Percentiles rank a stretch among this genome's conserved stretches.
Conservation (phyloP, 2,888 invertebrate species). For the Tetranychus piercei region DNA sequence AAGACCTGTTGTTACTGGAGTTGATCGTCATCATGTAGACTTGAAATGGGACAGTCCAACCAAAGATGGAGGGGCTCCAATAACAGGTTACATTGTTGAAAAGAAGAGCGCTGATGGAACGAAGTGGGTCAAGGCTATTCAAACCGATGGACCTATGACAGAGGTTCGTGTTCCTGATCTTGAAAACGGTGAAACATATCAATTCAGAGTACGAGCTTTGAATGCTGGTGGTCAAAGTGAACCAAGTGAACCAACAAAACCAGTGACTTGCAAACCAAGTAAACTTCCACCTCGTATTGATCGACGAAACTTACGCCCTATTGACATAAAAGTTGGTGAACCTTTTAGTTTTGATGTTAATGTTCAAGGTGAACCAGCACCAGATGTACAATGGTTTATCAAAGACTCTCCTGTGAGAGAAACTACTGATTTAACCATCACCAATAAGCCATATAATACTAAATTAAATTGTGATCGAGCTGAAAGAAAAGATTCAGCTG, state of each 20-base stretch:
- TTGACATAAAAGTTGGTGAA: slow-evolving; percentile 78
- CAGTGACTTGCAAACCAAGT: slow-evolving; percentile 62
- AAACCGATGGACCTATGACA: slow-evolving; percentile 47
- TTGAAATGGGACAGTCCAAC: slow-evolving; percentile 81
- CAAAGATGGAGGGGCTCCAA: slow-evolving; percentile 79
- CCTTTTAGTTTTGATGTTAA: slow-evolving; percentile 74
- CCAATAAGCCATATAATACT: slow-evolving; percentile 36
- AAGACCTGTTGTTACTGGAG: slow-evolving; percentile 43
- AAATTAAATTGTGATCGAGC: slow-evolving; percentile 29
- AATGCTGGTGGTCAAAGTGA: slow-evolving; percentile 82
- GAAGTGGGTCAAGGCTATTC: slow-evolving; percentile 72
- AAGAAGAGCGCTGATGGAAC: slow-evolving; percentile 80
- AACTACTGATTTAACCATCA: slow-evolving; percentile 25
- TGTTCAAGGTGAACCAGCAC: slow-evolving; percentile 79
- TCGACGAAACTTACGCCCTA: slow-evolving; percentile 58
- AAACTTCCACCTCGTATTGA: slow-evolving; percentile 35
- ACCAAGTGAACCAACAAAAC: slow-evolving; percentile 66
- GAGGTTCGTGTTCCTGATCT: slow-evolving; percentile 68
- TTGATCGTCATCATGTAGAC: slow-evolving; percentile 80
- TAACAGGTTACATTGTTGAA: slow-evolving; percentile 83
- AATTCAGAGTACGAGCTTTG: slow-evolving; percentile 74
- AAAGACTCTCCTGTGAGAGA: slow-evolving; percentile 51
- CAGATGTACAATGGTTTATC: slow-evolving; percentile 70
- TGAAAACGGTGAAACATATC: slow-evolving; percentile 79
- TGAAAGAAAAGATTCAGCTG: slow-evolving; percentile 33